Conservation (phyloP, 2,113 vertebrate genomes). For the Sturnira hondurensis region DNA sequence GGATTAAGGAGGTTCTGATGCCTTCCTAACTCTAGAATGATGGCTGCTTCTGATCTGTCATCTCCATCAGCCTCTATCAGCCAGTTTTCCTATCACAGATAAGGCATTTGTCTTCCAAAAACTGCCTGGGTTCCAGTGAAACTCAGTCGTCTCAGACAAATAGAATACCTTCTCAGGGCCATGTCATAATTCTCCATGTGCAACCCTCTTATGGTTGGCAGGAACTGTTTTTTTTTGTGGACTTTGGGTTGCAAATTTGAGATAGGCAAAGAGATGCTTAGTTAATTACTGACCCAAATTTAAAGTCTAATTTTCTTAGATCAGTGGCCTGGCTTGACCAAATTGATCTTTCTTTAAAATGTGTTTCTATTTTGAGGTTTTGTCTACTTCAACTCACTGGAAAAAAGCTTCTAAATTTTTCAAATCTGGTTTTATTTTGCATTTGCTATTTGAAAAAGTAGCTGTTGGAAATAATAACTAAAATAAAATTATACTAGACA, state of each 20-base stretch:
- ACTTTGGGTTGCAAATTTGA: conserved; percentile 10
- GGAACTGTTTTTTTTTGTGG: conserved; percentile 12
- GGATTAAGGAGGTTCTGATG: conserved; percentile 37
- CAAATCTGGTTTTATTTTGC: conserved; percentile 61
- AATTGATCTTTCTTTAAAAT: conserved; percentile 1
- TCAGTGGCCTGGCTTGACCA: conserved; percentile 29
- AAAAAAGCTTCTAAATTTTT: conserved; percentile 35
- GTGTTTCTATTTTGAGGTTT: conserved; percentile 36
- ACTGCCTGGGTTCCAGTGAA: neutral
- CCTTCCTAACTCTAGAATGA: neutral
- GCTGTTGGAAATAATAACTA: conserved; percentile 70
- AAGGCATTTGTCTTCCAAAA: conserved; percentile 52
- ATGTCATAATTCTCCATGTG: conserved; percentile 12
- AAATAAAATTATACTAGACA: conserved; percentile 73
- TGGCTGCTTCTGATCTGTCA: conserved; percentile 8
- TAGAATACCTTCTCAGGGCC: conserved; percentile 3
- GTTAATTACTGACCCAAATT: conserved; percentile 24
- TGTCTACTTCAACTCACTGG: neutral
- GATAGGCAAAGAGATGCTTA: conserved; percentile 20
- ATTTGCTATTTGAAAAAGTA: conserved; percentile 65
- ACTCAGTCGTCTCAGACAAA: conserved; percentile 40
- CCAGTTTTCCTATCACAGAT: conserved; percentile 26
- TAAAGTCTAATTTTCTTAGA: conserved; percentile 42
- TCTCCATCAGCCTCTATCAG: conserved; percentile 37
- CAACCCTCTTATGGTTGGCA: neutral